phyloP scores from a whole-genome alignment of 2,888 invertebrate genomes.

The Trachelus tabidus region DNA sequence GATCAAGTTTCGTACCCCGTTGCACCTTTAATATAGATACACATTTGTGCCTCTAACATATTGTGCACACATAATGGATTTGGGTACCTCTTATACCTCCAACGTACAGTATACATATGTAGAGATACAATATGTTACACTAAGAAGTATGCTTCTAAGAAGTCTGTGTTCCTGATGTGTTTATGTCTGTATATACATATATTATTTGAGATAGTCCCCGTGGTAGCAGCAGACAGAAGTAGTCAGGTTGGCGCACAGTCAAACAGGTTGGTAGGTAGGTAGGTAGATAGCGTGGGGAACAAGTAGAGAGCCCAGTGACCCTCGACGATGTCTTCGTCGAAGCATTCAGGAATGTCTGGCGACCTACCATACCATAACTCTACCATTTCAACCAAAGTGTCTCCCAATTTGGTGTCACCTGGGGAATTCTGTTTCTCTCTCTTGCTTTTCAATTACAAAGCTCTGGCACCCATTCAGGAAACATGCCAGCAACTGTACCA shows the following conservation, averaged over 20 bases:
- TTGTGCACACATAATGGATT: background rate
- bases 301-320: constrained; percentile 31
- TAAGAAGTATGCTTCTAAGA: background rate
- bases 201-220: background rate
- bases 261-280: background rate
- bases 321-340: constrained; percentile 26
- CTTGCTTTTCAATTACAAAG: constrained; percentile 7
- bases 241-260: background rate
- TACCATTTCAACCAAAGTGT: background rate
- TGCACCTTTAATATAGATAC: background rate
- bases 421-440: constrained; percentile 7
- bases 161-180: background rate
- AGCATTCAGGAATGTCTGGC: constrained; percentile 27
- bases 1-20: background rate
- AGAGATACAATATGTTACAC: constrained; percentile 14
- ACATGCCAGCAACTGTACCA: background rate
- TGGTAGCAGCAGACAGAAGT: background rate
- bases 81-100: background rate
- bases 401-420: background rate
- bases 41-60: background rate
- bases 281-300: background rate
- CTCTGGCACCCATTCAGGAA: background rate
- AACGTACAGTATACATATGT: background rate
- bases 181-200: background rate
- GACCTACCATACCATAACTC: constrained; percentile 6